Base-by-base conservation (phyloP, 2,113 vertebrate genomes). In the Otus sunia region DNA sequence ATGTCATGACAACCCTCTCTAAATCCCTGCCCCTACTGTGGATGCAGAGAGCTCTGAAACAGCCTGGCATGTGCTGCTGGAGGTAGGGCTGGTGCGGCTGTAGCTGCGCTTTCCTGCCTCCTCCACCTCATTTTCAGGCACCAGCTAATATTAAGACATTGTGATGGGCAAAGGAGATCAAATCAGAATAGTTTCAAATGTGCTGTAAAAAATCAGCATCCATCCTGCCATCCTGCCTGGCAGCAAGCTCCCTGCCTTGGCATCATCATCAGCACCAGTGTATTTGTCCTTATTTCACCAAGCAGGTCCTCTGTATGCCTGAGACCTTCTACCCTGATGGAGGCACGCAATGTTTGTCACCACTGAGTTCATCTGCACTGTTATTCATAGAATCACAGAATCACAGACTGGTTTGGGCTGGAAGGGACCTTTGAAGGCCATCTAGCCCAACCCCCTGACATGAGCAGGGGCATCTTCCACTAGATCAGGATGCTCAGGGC, bases 401-500 rank as follows among this genome's bases (percentile, higher is more conserved):
- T 10, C 30, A 36, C 1, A 0, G 10, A 8, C 53, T 2, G 12
- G 27, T 55, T 63, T 66, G 47, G 4, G 7, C 19, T 1, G 29
- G 37, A 9, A 71, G 27, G 6, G 17, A 64, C 17, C 3, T 21
- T 2, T 3, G 0, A 20, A 72, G 10, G 0, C 3, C 19, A 9
- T 3, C 23, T 1, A 0, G 1, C 21, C 15, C 45, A 29, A 1
- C 6, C 19, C 16, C 12, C 47, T 25, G 36, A 41, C 3, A 3
- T 0, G 1, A 5, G 27, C 72, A 92, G 55, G 41, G 59, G 27
- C 29, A 11, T 1, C 49, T 78, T 1, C 41, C 20, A 14, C 27
- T 0, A 0, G 4, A 11, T 0, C 39, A 72, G 25, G 9, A 0
- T 25, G 11, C 47, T 77, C 63, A 77, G 4, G 60, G 30, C 26